Base-by-base conservation (phyloP, 2,797 vertebrate species). In the Helarctos malayanus region DNA sequence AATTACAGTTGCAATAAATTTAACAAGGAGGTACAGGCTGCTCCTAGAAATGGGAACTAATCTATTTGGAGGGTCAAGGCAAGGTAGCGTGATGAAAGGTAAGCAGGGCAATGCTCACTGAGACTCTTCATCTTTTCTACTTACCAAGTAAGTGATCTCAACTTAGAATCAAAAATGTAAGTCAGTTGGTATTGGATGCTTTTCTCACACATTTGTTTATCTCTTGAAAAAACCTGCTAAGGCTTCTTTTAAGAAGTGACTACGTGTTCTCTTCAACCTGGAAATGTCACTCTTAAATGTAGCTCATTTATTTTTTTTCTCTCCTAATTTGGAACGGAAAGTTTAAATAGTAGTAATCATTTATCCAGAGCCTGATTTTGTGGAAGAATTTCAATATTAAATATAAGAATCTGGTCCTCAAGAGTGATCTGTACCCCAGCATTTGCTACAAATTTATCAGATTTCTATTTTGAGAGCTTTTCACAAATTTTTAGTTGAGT, bases 21-120 rank as follows among this genome's bases (percentile, higher is more conserved):
- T 81, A 73, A 89, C 35, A 63, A 61, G 65, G 47, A 89, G 32
- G 54, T 52, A 81, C 54, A 81, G 41, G 63, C 76, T 88, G 65
- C 35, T 89, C 45, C 32, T 75, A 89, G 69, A 83, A 89, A 76
- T 68, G 57, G 80, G 69, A 65, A 65, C 86, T 83, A 89, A 57
- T 75, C 12, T 63, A 15, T 56, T n/a, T 76, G 68, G 57, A 75
- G 47, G 32, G 25, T 89, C 35, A 68, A 38, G 63, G n/a, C 45
- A 88, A 56, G 45, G 61, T 89, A 21, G 2, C 38, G 16, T 65
- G 86, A 45, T 35, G 69, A 76, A 61, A 76, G 56, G 9, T 56
- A 83, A 76, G 56, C 73, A 52, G 35, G 35, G 13, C 73, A 83
- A 38, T 45, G 14, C 57, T 89, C 76, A 76, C 4, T 94, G 47